A percentile compares a stretch with the other conserved stretches of the same genome.
These are phyloP conservation scores for Nowickia ferox DNA, from an alignment of 2,888 invertebrate genomes.

Conservation along the genomic window DNA sequence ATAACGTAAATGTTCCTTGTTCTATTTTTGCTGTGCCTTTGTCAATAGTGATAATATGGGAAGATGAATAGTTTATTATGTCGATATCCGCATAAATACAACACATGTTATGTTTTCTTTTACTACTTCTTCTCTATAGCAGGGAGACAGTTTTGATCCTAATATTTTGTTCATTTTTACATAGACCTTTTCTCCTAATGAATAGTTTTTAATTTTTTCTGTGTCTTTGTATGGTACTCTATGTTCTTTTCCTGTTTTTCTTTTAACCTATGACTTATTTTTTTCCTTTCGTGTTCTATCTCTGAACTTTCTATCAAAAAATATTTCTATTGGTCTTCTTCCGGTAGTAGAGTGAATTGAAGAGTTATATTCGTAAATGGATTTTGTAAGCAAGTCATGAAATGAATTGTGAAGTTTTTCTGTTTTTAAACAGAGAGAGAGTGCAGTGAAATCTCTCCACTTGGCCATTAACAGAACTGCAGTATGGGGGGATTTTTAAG, in stretches of 20 bases:
- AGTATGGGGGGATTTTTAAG: slow-evolving; percentile 1
- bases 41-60: slow-evolving; percentile 9
- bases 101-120: not conserved
- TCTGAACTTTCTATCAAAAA: not conserved
- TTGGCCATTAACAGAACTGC: not conserved
- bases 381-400: too few relatives aligned
- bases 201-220: not conserved
- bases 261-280: not conserved
- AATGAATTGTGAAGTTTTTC: too few relatives aligned
- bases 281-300: not conserved
- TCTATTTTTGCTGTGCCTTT: slow-evolving; percentile 29
- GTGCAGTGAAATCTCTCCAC: too few relatives aligned
- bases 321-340: not conserved
- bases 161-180: slow-evolving; percentile 11
- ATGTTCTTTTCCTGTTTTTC: slow-evolving; percentile 8
- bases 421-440: too few relatives aligned
- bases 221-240: slow-evolving; percentile 9
- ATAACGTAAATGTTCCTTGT: too few relatives aligned
- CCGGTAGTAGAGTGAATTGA: too few relatives aligned
- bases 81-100: slow-evolving; percentile 17
- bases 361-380: not conserved
- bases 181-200: not conserved
- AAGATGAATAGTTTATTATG: slow-evolving; percentile 40
- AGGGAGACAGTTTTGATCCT: slow-evolving; percentile 1
- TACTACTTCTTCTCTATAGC: slow-evolving; percentile 10